A percentile compares a stretch with the other conserved stretches of the same genome.
phyloP scores from a whole-genome alignment of 2,888 invertebrate genomes.

The Crioceris asparagi region DNA sequence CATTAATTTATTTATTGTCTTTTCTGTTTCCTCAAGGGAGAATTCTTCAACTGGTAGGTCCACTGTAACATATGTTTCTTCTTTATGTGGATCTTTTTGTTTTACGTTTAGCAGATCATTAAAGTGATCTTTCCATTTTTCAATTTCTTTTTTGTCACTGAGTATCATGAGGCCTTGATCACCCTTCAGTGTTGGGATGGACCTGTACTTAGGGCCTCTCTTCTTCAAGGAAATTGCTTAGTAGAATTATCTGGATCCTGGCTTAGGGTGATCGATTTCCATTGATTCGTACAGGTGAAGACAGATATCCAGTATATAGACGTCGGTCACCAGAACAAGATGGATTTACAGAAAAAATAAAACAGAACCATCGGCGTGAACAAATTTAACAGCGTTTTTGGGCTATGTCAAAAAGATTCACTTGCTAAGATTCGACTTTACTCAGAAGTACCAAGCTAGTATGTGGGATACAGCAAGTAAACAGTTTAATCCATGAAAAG shows the following conservation, averaged over 20 bases:
- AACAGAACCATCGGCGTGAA: no score
- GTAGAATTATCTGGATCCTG: not conserved
- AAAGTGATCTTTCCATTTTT: slow-evolving; percentile 8
- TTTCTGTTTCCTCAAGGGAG: slow-evolving; percentile 9
- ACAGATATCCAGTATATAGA: no score
- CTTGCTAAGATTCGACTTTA: no score
- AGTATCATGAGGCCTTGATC: slow-evolving; percentile 2
- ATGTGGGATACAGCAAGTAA: no score
- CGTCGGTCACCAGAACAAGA: no score
- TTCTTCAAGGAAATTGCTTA: not conserved
- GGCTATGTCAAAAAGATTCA: no score
- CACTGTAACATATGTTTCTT: slow-evolving; percentile 6
- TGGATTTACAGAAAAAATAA: no score
- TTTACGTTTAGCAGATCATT: slow-evolving; percentile 7
- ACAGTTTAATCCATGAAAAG: no score
- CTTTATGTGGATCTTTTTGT: slow-evolving; percentile 7
- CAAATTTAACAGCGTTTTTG: no score
- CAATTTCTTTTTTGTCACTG: not conserved
- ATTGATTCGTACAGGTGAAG: no score
- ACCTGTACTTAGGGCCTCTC: slow-evolving; percentile 1
- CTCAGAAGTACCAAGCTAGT: no score
- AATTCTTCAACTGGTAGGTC: slow-evolving; percentile 5
- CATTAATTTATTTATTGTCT: slow-evolving; percentile 4
- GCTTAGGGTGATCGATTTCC: no score
- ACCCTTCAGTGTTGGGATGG: not conserved